A percentile compares a stretch with the other conserved stretches of the same genome.
Conservation (phyloP, 2,888 invertebrate species). For the Mimumesa dahlbomi region DNA sequence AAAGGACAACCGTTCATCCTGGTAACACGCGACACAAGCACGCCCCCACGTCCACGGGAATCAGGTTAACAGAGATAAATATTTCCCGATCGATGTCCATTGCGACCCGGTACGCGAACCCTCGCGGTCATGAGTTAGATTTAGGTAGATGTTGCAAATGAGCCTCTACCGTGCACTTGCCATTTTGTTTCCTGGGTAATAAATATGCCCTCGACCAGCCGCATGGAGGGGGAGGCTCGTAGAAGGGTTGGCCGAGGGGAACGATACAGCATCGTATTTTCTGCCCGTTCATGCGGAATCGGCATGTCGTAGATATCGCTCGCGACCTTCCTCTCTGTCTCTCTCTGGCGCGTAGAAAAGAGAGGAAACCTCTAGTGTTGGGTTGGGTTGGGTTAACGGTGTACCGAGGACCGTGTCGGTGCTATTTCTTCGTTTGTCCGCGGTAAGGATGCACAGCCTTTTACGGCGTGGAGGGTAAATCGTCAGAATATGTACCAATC, state of each 20-base stretch:
- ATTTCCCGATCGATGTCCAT: conserved; percentile 34
- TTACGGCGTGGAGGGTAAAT: conserved; percentile 30
- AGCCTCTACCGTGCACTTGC: conserved; percentile 58
- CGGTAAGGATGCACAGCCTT: conserved; percentile 33
- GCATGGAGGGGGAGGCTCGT: conserved; percentile 17
- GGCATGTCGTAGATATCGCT: conserved; percentile 62
- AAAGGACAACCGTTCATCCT: no score
- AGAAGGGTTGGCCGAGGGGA: conserved; percentile 38
- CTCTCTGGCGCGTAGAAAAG: neutral
- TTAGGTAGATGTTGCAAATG: conserved; percentile 63
- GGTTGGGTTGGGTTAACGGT: conserved; percentile 56
- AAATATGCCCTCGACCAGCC: conserved; percentile 42
- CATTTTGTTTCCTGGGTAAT: conserved; percentile 63
- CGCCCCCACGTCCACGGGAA: no score
- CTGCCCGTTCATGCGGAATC: conserved; percentile 67
- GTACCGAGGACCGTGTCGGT: conserved; percentile 46
- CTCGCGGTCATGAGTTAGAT: conserved; percentile 39
- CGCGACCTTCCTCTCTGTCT: conserved; percentile 57
- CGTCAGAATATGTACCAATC: conserved; percentile 27
- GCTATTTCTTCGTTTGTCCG: conserved; percentile 49
- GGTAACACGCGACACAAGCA: no score
- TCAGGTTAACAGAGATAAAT: conserved; percentile 33
- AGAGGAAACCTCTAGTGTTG: conserved; percentile 13
- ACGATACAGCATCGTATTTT: conserved; percentile 60
- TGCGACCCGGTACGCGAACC: conserved; percentile 17